Evolutionary conservation across 1,140 invertebrate species (phyloP).

Genomic region (Hyles vespertilio): DNA sequence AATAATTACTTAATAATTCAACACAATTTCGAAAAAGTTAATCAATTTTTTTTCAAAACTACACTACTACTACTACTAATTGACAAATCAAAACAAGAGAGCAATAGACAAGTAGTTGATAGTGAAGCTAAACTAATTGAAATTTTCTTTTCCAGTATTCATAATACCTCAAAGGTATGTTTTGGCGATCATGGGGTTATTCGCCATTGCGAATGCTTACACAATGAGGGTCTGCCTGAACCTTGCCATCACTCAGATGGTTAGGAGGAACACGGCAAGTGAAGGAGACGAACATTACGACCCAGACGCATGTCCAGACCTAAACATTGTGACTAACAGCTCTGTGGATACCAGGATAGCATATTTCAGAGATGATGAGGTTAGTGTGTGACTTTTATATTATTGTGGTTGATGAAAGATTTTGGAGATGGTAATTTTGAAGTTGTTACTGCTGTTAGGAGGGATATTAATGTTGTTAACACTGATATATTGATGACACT

Average conservation of each 20-base stretch:
- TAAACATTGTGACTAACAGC: constrained; percentile 26
- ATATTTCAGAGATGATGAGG: constrained; percentile 15
- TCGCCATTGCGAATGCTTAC: constrained; percentile 81
- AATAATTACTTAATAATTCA: too few species aligned
- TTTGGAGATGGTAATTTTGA: too few species aligned
- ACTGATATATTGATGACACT: too few species aligned
- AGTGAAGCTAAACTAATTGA: background rate
- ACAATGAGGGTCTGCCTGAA: constrained; percentile 83
- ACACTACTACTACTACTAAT: too few species aligned
- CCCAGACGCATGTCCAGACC: constrained; percentile 46
- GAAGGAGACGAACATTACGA: constrained; percentile 50
- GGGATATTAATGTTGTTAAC: too few species aligned
- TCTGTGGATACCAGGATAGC: constrained; percentile 1
- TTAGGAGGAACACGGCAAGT: constrained; percentile 34
- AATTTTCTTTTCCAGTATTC: constrained; percentile 47
- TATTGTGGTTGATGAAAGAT: too few species aligned
- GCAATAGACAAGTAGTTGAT: too few species aligned
- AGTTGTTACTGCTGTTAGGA: too few species aligned
- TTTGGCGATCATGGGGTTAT: constrained; percentile 79
- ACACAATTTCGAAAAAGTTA: too few species aligned
- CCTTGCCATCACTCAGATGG: constrained; percentile 86
- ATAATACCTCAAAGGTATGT: constrained; percentile 71
- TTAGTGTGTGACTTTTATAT: constrained; percentile 15
- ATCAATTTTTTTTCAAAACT: too few species aligned
- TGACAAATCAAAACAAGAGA: too few species aligned